Base-by-base conservation (phyloP, 2,888 invertebrate genomes). In the Troilus luridus region DNA sequence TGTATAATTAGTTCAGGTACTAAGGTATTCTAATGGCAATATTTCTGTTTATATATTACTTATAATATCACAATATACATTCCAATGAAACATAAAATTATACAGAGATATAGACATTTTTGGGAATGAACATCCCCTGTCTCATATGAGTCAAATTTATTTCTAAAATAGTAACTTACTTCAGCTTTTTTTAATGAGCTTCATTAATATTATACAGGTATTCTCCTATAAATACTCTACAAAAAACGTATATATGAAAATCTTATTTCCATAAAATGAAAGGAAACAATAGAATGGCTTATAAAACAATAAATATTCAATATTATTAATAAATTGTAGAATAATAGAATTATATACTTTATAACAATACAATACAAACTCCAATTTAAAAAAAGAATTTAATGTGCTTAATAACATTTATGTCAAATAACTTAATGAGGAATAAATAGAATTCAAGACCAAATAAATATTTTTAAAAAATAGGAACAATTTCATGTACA, bases 401-500 rank as follows among this genome's bases (percentile, higher is more conserved):
- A 64, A 67, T 67, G 54, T 41, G 67, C 56, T 85, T 21, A 27
- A 77, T 89, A 54, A 64, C 89, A 64, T 67, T 5, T 27, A 62
- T 24, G 54, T 54, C 54, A 89, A 67, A 64, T 77, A 41, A 77
- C 72, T 77, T 77, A 77, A 41, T 14, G 27, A 41, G 17, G 88
- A 88, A 58, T 88, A 88, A 60, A 60, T 60, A 64, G 2, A 89
- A 88, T 27, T 62, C 1, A 41, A 27, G 41, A 88, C 41, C 41
- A 88, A 24, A 64, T 62, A 88, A 58, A 41, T 41, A 41, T 41
- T 41, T 41, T 12, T 64, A 67, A 62, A 64, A 89, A 8, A n/a
- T 89, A 89, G 89, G 89, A 89, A 89, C 89, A 64, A 64, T 64
- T 89, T 89, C 89, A 89, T 89, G 27, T 67, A 19, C 27, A 88